phyloP scores from a whole-genome alignment of 2,888 invertebrate genomes.

The Selenia dentaria region DNA sequence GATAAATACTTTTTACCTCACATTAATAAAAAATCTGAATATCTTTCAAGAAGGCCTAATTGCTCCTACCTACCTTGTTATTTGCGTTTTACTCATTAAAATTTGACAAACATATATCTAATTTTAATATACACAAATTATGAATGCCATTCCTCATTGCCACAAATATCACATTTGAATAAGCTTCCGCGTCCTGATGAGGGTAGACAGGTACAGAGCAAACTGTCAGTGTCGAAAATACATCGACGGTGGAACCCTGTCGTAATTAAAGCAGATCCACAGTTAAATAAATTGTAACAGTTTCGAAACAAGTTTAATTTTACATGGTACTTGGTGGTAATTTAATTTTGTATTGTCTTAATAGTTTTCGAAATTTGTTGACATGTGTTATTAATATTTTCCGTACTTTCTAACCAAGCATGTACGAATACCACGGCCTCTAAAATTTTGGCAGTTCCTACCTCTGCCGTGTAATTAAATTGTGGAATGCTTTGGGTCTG shows the following conservation, averaged over 20 bases:
- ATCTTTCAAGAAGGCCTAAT: too few relatives aligned
- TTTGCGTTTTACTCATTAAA: too few relatives aligned
- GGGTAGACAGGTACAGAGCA: conserved; percentile 21
- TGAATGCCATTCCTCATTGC: conserved; percentile 25
- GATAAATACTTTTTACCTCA: too few relatives aligned
- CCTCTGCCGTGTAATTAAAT: too few relatives aligned
- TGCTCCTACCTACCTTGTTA: too few relatives aligned
- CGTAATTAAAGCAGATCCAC: neutral
- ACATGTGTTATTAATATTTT: conserved; percentile 3
- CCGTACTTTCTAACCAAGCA: neutral
- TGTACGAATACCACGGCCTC: too few relatives aligned
- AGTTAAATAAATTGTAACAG: neutral
- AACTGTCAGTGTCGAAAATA: conserved; percentile 7
- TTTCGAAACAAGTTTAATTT: neutral
- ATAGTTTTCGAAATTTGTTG: conserved; percentile 2
- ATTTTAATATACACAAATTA: conserved; percentile 26
- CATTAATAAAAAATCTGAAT: too few relatives aligned
- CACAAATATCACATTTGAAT: conserved; percentile 16
- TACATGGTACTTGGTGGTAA: conserved; percentile 5
- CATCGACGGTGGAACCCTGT: conserved; percentile 9
- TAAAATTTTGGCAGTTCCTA: too few relatives aligned
- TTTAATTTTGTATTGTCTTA: neutral
- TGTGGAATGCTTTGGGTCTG: too few relatives aligned
- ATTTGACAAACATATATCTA: too few relatives aligned
- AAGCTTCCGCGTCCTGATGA: conserved; percentile 13